Evolutionary conservation across 2,797 vertebrate species (phyloP).

Genomic region (Apogon talboti): DNA sequence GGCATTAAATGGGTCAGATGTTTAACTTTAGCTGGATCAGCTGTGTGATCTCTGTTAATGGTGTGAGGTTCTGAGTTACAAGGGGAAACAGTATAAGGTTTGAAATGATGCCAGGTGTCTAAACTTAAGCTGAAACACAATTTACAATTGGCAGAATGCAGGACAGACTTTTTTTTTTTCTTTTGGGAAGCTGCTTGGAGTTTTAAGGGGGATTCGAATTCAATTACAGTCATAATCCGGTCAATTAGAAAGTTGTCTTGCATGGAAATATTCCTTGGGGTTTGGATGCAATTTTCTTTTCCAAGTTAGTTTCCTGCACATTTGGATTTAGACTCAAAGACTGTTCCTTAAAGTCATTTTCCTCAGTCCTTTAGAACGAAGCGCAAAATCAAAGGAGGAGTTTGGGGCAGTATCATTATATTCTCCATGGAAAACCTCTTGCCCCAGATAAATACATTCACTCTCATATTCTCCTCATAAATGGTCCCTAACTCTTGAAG

Average conservation of each 20-base stretch:
- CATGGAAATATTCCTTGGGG: conserved; percentile 46
- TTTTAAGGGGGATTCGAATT: conserved; percentile 34
- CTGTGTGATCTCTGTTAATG: conserved; percentile 68
- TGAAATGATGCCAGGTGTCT: conserved; percentile 65
- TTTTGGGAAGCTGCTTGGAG: not conserved
- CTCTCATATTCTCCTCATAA: conserved; percentile 26
- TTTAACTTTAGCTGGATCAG: conserved; percentile 74
- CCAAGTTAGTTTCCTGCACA: conserved; percentile 43
- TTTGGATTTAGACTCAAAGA: conserved; percentile 20
- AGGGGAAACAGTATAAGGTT: conserved; percentile 39
- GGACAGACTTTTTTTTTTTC: conserved; percentile 3
- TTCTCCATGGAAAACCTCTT: conserved; percentile 42
- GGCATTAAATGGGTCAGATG: conserved; percentile 75
- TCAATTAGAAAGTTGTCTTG: conserved; percentile 47
- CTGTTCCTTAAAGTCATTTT: conserved; percentile 30
- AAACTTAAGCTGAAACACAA: conserved; percentile 24
- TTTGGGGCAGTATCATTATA: conserved; percentile 42
- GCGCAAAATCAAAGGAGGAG: conserved; percentile 34
- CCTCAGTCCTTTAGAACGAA: conserved; percentile 24
- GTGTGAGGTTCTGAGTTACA: conserved; percentile 61
- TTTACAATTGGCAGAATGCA: conserved; percentile 13
- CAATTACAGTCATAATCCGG: conserved; percentile 35
- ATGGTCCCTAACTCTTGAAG: conserved; percentile 3
- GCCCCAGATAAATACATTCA: conserved; percentile 39
- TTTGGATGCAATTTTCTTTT: conserved; percentile 59